Evolutionary conservation across 2,888 invertebrate genomes (phyloP), one percentile per base, ranked within the genome.

Genomic region (Pseudococcus viburni): DNA sequence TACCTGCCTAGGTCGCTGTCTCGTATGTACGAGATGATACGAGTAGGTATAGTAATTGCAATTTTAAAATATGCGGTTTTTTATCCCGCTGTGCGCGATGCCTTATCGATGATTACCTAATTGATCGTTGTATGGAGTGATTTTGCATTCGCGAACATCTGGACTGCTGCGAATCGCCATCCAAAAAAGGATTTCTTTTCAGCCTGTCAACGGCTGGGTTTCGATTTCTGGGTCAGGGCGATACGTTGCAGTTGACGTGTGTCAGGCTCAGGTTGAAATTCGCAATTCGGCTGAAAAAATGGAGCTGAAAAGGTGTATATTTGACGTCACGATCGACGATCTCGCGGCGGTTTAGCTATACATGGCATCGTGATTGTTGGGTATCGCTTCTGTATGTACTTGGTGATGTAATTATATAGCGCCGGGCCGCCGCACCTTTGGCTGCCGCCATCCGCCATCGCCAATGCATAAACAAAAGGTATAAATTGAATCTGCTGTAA

Each of bases 371-470:
- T 73, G 68, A 73, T 73, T 73, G n/a, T 73, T 73, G 33, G 68
- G 68, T 73, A 73, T 73, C 68, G 68, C 68, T 73, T 73, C 68
- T 73, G 68, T 73, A 59, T 59, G 59, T 59, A 73, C 68, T 73
- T 26, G 68, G 68, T 33, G 22, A 73, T 73, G 68, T 73, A 73
- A 73, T 73, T 73, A 73, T 12, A 73, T 73, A 73, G 59, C 59
- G 19, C 59, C 59, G 19, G 5, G 19, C 19, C 17, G 17, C 55
- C 55, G 17, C 55, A 46, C 46, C 46, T 5, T 15, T 5, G 17
- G 15, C 55, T 59, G 19, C 59, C 55, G 12, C 5, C 55, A 15
- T 5, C 55, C 19, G 8, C 22, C 9, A 7, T 22, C 19, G 68
- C 68, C 0, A 68, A 26, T 68, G 17, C 68, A 73, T 73, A 73